A percentile compares a stretch with the other conserved stretches of the same genome.
phyloP scores from a whole-genome alignment of 2,888 invertebrate genomes.

The Thysanoteuthis rhombus region DNA sequence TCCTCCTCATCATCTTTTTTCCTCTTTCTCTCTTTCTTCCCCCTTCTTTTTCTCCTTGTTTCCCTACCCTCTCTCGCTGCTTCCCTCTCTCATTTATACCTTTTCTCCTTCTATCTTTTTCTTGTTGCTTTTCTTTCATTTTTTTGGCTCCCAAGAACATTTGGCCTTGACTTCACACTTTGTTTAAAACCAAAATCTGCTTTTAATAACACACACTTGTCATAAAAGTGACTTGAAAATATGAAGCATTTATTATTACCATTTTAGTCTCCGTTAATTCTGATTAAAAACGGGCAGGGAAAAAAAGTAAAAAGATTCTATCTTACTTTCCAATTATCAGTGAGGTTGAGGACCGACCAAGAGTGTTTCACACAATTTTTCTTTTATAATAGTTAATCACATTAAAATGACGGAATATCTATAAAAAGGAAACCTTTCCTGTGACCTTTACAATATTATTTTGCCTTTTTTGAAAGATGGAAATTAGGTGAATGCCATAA shows the following conservation, averaged over 20 bases:
- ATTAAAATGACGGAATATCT: background rate
- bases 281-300: background rate
- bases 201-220: background rate
- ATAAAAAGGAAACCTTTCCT: too few species aligned
- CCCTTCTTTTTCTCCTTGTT: background rate
- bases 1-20: background rate
- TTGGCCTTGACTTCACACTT: background rate
- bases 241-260: background rate
- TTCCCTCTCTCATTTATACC: too few species aligned
- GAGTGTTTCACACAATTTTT: background rate
- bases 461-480: too few species aligned
- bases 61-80: too few species aligned
- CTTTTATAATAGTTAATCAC: background rate
- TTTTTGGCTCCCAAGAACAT: background rate
- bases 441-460: too few species aligned
- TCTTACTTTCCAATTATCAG: background rate
- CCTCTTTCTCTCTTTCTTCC: background rate
- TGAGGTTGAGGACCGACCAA: background rate
- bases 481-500: too few species aligned
- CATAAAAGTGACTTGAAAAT: background rate
- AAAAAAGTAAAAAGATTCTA: background rate
- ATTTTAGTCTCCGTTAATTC: background rate
- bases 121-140: background rate
- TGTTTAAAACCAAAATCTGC: background rate
- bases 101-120: background rate